These are phyloP conservation scores for Latrodectus geometricus DNA, from an alignment of 1,140 invertebrate genomes.

Conservation along the genomic window DNA sequence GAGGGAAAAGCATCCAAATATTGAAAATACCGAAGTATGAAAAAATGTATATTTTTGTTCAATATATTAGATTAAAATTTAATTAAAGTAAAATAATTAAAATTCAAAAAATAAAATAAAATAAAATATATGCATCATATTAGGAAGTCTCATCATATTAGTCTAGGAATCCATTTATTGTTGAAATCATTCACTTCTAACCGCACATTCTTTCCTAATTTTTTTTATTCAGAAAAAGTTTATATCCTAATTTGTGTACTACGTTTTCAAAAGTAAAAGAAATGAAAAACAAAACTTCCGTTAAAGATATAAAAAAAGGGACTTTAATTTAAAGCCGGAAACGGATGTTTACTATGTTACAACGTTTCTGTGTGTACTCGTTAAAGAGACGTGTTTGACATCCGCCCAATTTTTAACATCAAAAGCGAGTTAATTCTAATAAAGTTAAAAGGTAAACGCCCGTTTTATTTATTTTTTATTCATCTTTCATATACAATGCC, in stretches of 20 bases:
- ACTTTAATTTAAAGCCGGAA: slow-evolving; percentile 61
- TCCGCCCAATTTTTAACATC: slow-evolving; percentile 60
- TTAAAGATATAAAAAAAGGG: slow-evolving; percentile 12
- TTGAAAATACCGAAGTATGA: too few relatives aligned
- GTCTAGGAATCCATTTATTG: too few relatives aligned
- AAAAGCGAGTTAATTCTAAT: slow-evolving; percentile 40
- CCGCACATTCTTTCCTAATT: too few relatives aligned
- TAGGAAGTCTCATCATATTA: too few relatives aligned
- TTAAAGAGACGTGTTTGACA: slow-evolving; percentile 58
- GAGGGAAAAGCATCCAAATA: too few relatives aligned
- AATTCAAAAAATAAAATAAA: too few relatives aligned
- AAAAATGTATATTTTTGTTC: too few relatives aligned
- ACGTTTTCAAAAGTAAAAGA: slow-evolving; percentile 26
- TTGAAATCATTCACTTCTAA: too few relatives aligned
- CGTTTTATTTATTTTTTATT: not conserved
- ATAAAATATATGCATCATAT: too few relatives aligned
- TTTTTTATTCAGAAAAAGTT: too few relatives aligned
- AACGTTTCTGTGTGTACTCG: slow-evolving; percentile 47
- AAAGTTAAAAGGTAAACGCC: slow-evolving; percentile 43
- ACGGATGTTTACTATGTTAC: slow-evolving; percentile 57
- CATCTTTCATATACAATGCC: slow-evolving; percentile 19
- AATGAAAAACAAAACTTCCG: slow-evolving; percentile 25
- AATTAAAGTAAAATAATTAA: too few relatives aligned
- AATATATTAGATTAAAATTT: too few relatives aligned
- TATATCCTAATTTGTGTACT: not conserved